Base-by-base conservation (phyloP, 2,888 invertebrate species). In the Agrochola lychnidis region DNA sequence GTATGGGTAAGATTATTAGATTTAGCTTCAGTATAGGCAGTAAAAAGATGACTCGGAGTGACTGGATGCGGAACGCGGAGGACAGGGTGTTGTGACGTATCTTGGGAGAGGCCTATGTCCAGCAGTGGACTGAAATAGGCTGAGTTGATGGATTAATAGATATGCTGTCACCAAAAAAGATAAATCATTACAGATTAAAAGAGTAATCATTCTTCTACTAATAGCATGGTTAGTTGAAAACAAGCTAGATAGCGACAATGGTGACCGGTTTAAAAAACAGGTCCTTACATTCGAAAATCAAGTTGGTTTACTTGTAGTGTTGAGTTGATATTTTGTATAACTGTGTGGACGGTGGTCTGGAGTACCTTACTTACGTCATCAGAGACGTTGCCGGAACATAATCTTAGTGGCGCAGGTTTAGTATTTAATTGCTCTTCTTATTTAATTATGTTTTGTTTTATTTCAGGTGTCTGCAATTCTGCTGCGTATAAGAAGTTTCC, bases 241-340 rank as follows among this genome's bases (percentile, higher is more conserved):
- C 10, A 53, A 61, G 19, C 19, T 48, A 53, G n/a, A 72, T 14
- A 56, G n/a, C 22, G 7, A 25, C 9, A 53, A 19, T 62, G 40
- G 45, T 40, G 25, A 71, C 72, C 62, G 61, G 77, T 72, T 78
- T 78, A 1, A 30, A 48, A 59, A 79, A 63, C 73, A 79, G 56
- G 73, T 73, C 48, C 22, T 56, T 57, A 14, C 1, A 25, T 42
- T 22, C 30, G 48, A 63, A 63, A 73, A 80, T 63, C 30, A 48
- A 30, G 80, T 56, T 56, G 9, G 30, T 63, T 73, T 16, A 42
- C 22, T 57, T 72, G n/a, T 56, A 48, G 25, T 40, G n/a, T 45
- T 3, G 48, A 19, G 30, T 25, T 66, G 22, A 45, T 57, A 12
- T 59, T 30, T 6, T 57, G 10, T 22, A 3, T 14, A 16, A 45